These are phyloP conservation scores for Microplitis manilae DNA, from an alignment of 2,888 invertebrate genomes.

Conservation along the genomic window DNA sequence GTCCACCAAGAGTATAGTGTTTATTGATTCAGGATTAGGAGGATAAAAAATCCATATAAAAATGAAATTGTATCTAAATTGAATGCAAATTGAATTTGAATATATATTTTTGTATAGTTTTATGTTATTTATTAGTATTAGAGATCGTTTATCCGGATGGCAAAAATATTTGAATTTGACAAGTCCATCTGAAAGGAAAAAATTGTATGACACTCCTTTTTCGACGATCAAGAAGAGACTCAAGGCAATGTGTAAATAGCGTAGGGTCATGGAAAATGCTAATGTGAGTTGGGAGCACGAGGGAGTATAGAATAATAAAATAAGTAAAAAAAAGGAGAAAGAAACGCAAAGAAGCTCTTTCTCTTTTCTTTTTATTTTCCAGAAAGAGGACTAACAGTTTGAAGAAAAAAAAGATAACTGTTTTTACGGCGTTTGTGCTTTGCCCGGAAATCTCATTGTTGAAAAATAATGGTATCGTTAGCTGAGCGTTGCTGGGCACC, in stretches of 20 bases:
- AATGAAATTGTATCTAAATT: background rate
- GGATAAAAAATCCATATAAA: background rate
- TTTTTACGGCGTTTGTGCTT: slow-evolving; percentile 43
- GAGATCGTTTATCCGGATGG: background rate
- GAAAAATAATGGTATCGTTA: slow-evolving; percentile 50
- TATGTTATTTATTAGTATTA: background rate
- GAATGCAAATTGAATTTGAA: background rate
- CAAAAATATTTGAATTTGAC: slow-evolving; percentile 5
- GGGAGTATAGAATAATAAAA: slow-evolving; percentile 8
- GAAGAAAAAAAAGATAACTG: slow-evolving; percentile 8
- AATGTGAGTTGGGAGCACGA: slow-evolving; percentile 33
- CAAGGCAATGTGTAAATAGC: slow-evolving; percentile 39
- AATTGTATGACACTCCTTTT: slow-evolving; percentile 15
- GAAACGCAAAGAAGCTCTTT: slow-evolving; percentile 11
- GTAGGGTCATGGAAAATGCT: slow-evolving; percentile 45
- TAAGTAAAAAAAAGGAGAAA: slow-evolving; percentile 25
- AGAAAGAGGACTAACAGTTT: slow-evolving; percentile 2
- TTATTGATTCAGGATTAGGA: background rate
- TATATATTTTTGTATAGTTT: background rate
- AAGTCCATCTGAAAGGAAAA: slow-evolving; percentile 7
- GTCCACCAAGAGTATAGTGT: background rate
- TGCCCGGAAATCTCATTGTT: slow-evolving; percentile 50
- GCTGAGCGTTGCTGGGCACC: slow-evolving; percentile 38
- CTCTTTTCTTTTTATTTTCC: slow-evolving; percentile 11
- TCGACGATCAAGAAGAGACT: slow-evolving; percentile 18